Conservation (phyloP, 1,140 invertebrate species). For the Matsumurasca onukii region DNA sequence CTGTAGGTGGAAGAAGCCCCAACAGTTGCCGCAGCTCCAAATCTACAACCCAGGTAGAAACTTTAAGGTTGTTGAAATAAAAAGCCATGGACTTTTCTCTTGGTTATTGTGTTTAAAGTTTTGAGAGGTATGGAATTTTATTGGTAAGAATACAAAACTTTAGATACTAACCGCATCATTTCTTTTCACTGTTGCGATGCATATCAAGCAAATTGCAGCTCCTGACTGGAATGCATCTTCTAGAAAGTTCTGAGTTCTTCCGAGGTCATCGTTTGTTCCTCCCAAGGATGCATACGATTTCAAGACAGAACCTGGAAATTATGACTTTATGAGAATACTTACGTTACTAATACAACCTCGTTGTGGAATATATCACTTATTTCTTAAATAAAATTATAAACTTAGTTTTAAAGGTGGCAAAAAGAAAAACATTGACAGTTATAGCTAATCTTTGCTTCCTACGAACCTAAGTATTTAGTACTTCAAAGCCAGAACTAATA, state of each 20-base stretch:
- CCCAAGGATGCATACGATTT: constrained; percentile 50
- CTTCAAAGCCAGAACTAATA: not conserved
- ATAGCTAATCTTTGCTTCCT: not conserved
- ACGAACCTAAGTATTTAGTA: not conserved
- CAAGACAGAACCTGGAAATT: constrained; percentile 45
- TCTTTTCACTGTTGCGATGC: constrained; percentile 85
- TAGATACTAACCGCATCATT: constrained; percentile 65
- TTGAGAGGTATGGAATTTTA: not conserved
- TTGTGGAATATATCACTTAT: not conserved
- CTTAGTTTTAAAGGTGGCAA: not conserved
- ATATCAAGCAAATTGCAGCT: constrained; percentile 84
- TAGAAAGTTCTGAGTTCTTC: constrained; percentile 67
- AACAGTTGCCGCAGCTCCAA: constrained; percentile 82
- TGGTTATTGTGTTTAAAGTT: not conserved
- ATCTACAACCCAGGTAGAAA: constrained; percentile 55
- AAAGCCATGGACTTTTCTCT: too few species aligned
- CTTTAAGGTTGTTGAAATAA: not conserved
- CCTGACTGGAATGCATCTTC: constrained; percentile 75
- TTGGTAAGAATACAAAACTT: constrained; percentile 38
- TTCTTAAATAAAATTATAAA: not conserved
- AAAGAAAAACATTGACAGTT: not conserved
- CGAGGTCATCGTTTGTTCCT: constrained; percentile 51
- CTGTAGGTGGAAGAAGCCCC: constrained; percentile 78
- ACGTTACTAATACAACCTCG: not conserved
- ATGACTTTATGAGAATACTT: not conserved